Conservation (phyloP, 2,797 vertebrate species). For the Etheostoma perlongum region DNA sequence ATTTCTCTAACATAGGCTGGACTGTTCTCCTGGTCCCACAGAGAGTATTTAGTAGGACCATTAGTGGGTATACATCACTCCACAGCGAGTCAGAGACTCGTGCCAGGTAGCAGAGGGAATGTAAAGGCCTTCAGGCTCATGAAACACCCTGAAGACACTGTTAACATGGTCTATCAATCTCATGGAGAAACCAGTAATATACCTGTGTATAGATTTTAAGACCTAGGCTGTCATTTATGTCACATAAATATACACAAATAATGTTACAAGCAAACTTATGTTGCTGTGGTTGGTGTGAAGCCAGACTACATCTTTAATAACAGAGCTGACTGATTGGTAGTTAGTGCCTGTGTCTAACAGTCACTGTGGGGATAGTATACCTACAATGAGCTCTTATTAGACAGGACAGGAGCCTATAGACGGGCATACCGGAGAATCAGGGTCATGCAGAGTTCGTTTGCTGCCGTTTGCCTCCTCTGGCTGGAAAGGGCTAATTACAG, state of each 20-base stretch:
- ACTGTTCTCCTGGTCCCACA: slow-evolving; percentile 45
- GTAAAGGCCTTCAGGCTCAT: slow-evolving; percentile 33
- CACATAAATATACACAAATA: slow-evolving; percentile 38
- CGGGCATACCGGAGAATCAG: slow-evolving; percentile 29
- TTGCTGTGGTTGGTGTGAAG: slow-evolving; percentile 1
- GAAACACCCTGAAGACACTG: slow-evolving; percentile 39
- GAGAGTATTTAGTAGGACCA: slow-evolving; percentile 51
- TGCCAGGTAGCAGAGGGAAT: slow-evolving; percentile 33
- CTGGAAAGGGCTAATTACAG: slow-evolving; percentile 32
- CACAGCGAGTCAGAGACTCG: slow-evolving; percentile 11
- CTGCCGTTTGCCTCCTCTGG: slow-evolving; percentile 31
- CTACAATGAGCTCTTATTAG: slow-evolving; percentile 68
- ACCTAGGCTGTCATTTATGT: slow-evolving; percentile 1
- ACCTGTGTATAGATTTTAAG: slow-evolving; percentile 7
- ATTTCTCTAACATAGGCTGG: slow-evolving; percentile 35
- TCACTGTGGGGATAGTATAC: slow-evolving; percentile 49
- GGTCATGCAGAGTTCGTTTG: slow-evolving; percentile 56
- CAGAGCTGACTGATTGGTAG: slow-evolving; percentile 44
- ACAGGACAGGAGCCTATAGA: slow-evolving; percentile 29
- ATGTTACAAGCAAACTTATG: slow-evolving; percentile 1
- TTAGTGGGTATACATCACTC: slow-evolving; percentile 49
- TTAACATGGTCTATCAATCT: not conserved
- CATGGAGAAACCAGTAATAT: not conserved
- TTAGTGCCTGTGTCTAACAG: slow-evolving; percentile 38
- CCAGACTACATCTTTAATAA: slow-evolving; percentile 27